phyloP scores from a whole-genome alignment of 2,888 invertebrate genomes.

The Phymatocera aterrima region DNA sequence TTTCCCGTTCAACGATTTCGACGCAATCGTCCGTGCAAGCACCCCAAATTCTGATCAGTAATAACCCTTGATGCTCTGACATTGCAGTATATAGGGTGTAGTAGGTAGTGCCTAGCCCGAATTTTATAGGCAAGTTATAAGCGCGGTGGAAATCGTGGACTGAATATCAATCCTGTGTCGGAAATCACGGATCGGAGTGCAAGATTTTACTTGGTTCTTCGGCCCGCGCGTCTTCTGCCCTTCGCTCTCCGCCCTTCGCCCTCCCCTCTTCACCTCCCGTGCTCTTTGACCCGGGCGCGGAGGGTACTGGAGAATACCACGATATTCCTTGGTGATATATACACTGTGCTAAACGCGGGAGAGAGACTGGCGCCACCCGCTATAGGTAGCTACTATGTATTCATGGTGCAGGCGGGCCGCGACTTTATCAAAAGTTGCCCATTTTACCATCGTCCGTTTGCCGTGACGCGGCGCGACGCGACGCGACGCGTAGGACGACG shows the following conservation, averaged over 20 bases:
- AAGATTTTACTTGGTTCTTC: slow-evolving; percentile 38
- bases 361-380: slow-evolving; percentile 21
- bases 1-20: neutral
- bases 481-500: neutral
- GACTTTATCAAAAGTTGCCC: slow-evolving; percentile 64
- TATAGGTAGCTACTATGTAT: slow-evolving; percentile 61
- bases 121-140: slow-evolving; percentile 26
- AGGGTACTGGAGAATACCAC: slow-evolving; percentile 21
- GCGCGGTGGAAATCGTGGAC: slow-evolving; percentile 24
- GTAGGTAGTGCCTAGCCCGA: neutral
- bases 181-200: slow-evolving; percentile 34
- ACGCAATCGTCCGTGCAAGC: neutral
- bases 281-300: neutral
- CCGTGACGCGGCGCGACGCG: neutral
- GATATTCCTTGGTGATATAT: slow-evolving; percentile 19
- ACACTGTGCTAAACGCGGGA: slow-evolving; percentile 9
- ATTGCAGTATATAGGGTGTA: neutral
- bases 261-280: too few relatives aligned
- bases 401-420: slow-evolving; percentile 57
- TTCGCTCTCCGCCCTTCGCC: slow-evolving; percentile 23
- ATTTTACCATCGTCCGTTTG: slow-evolving; percentile 54
- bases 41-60: neutral
- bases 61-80: neutral
- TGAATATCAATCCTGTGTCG: slow-evolving; percentile 35
- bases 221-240: too few relatives aligned